Evolutionary conservation across 2,888 invertebrate species (phyloP).

Genomic region (Leptinotarsa peninsularis): DNA sequence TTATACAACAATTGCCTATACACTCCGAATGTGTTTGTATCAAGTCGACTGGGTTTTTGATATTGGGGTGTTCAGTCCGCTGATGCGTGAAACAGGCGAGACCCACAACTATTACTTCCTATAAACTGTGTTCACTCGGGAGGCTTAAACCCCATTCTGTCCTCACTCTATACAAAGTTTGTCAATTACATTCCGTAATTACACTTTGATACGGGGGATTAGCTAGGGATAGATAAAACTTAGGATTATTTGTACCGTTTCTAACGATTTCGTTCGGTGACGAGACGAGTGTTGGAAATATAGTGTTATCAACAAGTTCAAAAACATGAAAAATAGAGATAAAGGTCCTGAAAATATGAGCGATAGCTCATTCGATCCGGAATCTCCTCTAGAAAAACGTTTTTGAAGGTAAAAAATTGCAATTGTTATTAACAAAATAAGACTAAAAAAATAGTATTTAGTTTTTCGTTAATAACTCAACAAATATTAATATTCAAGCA

Average conservation of each 20-base stretch:
- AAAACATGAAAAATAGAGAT: too few species aligned
- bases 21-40: constrained; percentile 59
- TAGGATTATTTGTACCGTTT: neutral
- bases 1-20: constrained; percentile 63
- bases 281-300: too few species aligned
- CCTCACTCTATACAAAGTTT: constrained; percentile 37
- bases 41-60: constrained; percentile 48
- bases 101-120: constrained; percentile 52
- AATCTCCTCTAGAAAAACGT: too few species aligned
- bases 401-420: too few species aligned
- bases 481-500: too few species aligned
- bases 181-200: constrained; percentile 44
- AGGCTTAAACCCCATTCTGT: constrained; percentile 32
- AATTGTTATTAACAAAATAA: too few species aligned
- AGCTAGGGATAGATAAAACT: constrained; percentile 29
- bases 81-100: constrained; percentile 57
- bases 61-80: constrained; percentile 46
- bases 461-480: too few species aligned
- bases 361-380: too few species aligned
- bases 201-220: constrained; percentile 39
- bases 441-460: too few species aligned
- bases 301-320: too few species aligned
- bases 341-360: too few species aligned
- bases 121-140: constrained; percentile 35
- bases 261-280: neutral